Percentiles rank a stretch among this genome's conserved stretches.
Evolutionary conservation across 2,797 vertebrate species (phyloP).

Genomic region (Malurus leucopterus): DNA sequence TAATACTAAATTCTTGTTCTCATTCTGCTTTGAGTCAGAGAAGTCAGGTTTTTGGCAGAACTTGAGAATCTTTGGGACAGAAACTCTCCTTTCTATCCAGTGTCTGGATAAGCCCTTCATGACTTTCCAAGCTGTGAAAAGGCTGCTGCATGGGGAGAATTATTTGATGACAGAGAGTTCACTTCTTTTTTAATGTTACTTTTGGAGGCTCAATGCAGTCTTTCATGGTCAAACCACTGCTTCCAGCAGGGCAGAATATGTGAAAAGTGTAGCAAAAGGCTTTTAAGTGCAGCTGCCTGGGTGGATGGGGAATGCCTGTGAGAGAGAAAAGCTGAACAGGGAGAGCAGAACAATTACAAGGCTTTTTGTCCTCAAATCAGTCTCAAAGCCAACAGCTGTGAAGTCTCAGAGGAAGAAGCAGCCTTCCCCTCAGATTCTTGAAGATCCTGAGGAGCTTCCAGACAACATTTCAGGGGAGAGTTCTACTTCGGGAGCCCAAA

Average conservation of each 20-base stretch:
- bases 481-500: slow-evolving; percentile 28
- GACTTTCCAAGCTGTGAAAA: background rate
- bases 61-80: background rate
- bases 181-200: background rate
- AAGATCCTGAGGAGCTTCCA: slow-evolving; percentile 17
- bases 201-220: background rate
- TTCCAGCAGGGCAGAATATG: background rate
- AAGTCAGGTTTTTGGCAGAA: background rate
- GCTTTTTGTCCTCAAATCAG: slow-evolving; percentile 18
- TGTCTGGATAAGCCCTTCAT: background rate
- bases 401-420: slow-evolving; percentile 44
- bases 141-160: background rate
- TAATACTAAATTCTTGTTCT: background rate
- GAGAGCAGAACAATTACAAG: background rate
- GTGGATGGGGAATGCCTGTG: background rate
- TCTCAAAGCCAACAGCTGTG: background rate
- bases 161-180: background rate
- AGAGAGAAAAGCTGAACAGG: background rate
- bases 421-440: background rate
- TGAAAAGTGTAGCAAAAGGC: background rate
- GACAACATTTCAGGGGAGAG: background rate
- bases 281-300: background rate
- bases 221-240: background rate
- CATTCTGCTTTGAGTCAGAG: background rate
- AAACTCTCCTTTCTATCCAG: background rate